Evolutionary conservation across 1,140 invertebrate genomes (phyloP).

Genomic region (Caenorhabditis remanei): DNA sequence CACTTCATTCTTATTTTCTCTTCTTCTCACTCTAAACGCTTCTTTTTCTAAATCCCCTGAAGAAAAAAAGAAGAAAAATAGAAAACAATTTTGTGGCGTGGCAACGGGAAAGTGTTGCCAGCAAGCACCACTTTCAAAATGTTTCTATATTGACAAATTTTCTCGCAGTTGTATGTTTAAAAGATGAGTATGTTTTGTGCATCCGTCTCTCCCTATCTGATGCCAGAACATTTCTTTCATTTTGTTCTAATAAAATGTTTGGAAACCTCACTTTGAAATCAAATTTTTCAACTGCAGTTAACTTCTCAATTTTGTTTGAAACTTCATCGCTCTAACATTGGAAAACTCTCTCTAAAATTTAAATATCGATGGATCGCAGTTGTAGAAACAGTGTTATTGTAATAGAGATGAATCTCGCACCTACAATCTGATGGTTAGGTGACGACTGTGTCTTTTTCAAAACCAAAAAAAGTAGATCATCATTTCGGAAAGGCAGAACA

Average conservation of each 20-base stretch:
- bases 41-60: not conserved
- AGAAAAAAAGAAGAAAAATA: slow-evolving; percentile 7
- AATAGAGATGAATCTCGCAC: not conserved
- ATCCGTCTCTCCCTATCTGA: not conserved
- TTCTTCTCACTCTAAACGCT: not conserved
- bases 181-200: slow-evolving; percentile 46
- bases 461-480: slow-evolving; percentile 33
- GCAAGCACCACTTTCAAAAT: not conserved
- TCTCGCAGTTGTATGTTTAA: slow-evolving; percentile 16
- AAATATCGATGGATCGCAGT: too few species aligned
- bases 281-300: too few species aligned
- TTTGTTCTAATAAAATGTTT: not conserved
- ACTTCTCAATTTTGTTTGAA: too few species aligned
- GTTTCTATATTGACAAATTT: slow-evolving; percentile 40
- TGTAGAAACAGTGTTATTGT: too few species aligned
- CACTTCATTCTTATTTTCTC: not conserved
- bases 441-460: not conserved
- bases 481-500: slow-evolving; percentile 11
- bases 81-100: slow-evolving; percentile 1
- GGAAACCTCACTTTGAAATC: too few species aligned
- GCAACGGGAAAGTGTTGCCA: not conserved
- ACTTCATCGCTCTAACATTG: too few species aligned
- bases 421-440: not conserved
- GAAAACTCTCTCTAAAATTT: too few species aligned
- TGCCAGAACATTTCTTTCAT: not conserved